These are phyloP conservation scores for Schizotus pectinicornis DNA, from an alignment of 2,888 invertebrate genomes.

Conservation along the genomic window DNA sequence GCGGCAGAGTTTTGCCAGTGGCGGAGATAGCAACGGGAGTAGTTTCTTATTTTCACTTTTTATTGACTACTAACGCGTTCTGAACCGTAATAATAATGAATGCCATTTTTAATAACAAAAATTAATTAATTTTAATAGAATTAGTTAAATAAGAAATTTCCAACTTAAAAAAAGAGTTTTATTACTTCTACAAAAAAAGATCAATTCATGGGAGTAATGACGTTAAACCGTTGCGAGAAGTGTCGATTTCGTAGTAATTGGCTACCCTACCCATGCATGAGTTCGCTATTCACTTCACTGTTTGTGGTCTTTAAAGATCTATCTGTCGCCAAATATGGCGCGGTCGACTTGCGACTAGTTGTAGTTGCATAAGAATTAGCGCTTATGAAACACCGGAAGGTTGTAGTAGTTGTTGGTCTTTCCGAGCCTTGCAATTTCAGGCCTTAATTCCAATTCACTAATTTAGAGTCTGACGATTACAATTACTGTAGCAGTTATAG, in stretches of 20 bases:
- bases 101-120: too few species aligned
- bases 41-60: too few species aligned
- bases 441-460: neutral
- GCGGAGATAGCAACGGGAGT: slow-evolving; percentile 21
- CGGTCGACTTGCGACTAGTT: slow-evolving; percentile 5
- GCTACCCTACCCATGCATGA: slow-evolving; percentile 14
- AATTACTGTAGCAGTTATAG: slow-evolving; percentile 5
- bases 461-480: slow-evolving; percentile 1
- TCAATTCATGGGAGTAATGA: slow-evolving; percentile 14
- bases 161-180: too few species aligned
- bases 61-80: too few species aligned
- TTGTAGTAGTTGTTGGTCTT: too few species aligned
- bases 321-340: slow-evolving; percentile 13
- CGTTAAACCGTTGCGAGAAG: neutral
- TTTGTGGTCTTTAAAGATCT: slow-evolving; percentile 1
- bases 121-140: too few species aligned
- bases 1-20: slow-evolving; percentile 34
- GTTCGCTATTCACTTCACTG: slow-evolving; percentile 8
- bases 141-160: too few species aligned
- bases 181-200: too few species aligned
- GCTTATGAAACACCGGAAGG: too few species aligned
- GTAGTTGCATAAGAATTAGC: neutral
- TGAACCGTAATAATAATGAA: too few species aligned
- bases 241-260: slow-evolving; percentile 8
- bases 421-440: too few species aligned